Base-by-base conservation (phyloP, 2,113 vertebrate genomes). In the Orientallactaga bullata region DNA sequence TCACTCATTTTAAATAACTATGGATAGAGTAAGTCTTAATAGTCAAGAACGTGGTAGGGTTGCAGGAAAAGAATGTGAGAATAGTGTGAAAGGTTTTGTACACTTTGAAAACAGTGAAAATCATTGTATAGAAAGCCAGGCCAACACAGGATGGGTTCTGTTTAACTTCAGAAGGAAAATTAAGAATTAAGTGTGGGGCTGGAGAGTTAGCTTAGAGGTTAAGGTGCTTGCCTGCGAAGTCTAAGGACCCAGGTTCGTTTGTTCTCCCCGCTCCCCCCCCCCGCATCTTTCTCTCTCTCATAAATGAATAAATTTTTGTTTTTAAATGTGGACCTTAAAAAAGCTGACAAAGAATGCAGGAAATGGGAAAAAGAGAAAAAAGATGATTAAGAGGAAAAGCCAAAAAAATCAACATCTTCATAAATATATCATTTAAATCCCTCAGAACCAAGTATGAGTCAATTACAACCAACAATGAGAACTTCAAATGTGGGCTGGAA, bases 111-210 rank as follows among this genome's bases (percentile, higher is more conserved):
- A 58, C 81, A 39, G 5, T 30, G 15, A 76, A 85, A 87, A 72
- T 37, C 55, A 66, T 3, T 79, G 47, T 51, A 39, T 2, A 63
- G 16, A 51, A 16, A 26, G 21, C 12, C 32, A 63, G 13, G 32
- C 12, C 17, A 35, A 66, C 30, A 86, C 3, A 74, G 9, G 74
- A 55, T 13, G 30, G 66, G 17, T 21, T 11, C 51, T 47, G 12
- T 42, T 16, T 88, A n/a, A 28, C 80, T 68, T 8, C 66, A 47
- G 51, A 28, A 89, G 89, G 2, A 85, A 71, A 85, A 32, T 76
- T 76, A 89, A 80, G 68, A 68, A 82, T 30, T 65, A 77, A 80
- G 8, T n/a, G n/a, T n/a, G n/a, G n/a, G n/a, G n/a, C n/a, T n/a
- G n/a, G n/a, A n/a, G n/a, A n/a, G n/a, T n/a, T n/a, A n/a, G n/a